These are phyloP conservation scores for Coendou prehensilis DNA, from an alignment of 2,797 vertebrate species.

Conservation along the genomic window DNA sequence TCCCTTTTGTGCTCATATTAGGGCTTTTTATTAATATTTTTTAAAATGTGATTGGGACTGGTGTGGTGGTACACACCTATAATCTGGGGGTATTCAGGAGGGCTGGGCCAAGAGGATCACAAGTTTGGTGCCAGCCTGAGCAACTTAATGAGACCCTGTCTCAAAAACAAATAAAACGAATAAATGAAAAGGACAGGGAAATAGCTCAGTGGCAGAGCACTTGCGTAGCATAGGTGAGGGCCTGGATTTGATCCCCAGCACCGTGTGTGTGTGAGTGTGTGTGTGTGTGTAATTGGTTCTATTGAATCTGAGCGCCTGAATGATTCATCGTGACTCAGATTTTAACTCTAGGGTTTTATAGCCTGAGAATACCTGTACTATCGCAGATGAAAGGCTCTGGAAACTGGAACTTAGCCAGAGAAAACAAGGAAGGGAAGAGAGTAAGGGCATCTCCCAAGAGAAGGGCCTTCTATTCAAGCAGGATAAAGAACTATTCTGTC, in stretches of 20 bases:
- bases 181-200: not conserved
- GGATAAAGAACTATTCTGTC: not conserved
- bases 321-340: slow-evolving; percentile 34
- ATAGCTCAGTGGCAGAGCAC: not conserved
- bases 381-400: slow-evolving; percentile 19
- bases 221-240: not conserved
- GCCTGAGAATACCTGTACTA: slow-evolving; percentile 14
- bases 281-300: not conserved
- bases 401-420: slow-evolving; percentile 28
- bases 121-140: not conserved
- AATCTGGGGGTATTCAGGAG: not conserved
- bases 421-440: slow-evolving; percentile 34
- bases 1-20: not conserved
- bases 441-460: slow-evolving; percentile 11
- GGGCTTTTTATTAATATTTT: not conserved
- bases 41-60: not conserved
- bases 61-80: not conserved
- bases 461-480: not conserved
- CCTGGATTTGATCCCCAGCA: not conserved
- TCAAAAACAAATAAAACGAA: not conserved
- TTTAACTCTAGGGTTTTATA: not conserved
- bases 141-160: not conserved
- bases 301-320: not conserved
- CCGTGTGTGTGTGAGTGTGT: not conserved
- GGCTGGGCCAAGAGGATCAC: not conserved